phyloP scores from a whole-genome alignment of 2,888 invertebrate genomes.

The Pyrrhopygopsis socrates region DNA sequence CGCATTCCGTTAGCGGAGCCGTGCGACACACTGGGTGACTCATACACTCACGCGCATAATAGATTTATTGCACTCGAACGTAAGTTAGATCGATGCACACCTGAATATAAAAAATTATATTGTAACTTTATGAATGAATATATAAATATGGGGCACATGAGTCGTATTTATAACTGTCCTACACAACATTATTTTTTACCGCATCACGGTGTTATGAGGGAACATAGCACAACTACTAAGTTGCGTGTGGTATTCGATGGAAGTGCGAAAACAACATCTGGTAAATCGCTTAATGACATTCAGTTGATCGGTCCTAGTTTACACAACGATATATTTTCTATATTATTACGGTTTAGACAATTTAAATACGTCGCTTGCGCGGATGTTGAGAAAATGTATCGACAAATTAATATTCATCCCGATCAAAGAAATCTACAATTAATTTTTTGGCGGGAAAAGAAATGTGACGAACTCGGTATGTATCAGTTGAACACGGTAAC shows the following conservation, averaged over 20 bases:
- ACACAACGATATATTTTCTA: slow-evolving; percentile 72
- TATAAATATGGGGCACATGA: slow-evolving; percentile 79
- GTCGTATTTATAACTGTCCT: background rate
- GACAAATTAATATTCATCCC: slow-evolving; percentile 81
- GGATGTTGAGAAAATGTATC: slow-evolving; percentile 81
- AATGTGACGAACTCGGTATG: background rate
- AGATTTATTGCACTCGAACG: slow-evolving; percentile 72
- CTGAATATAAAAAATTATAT: slow-evolving; percentile 70
- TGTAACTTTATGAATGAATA: slow-evolving; percentile 83
- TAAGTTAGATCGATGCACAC: slow-evolving; percentile 52
- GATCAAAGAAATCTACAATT: slow-evolving; percentile 85
- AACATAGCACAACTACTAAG: slow-evolving; percentile 77
- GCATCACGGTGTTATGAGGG: slow-evolving; percentile 82
- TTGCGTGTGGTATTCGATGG: slow-evolving; percentile 84
- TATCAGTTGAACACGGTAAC: slow-evolving; percentile 83
- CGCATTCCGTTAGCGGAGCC: slow-evolving; percentile 69
- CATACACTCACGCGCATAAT: slow-evolving; percentile 52
- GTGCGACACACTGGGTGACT: slow-evolving; percentile 69
- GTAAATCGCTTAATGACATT: slow-evolving; percentile 67
- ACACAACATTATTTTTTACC: slow-evolving; percentile 77
- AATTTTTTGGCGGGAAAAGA: slow-evolving; percentile 86
- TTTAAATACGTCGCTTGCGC: slow-evolving; percentile 69
- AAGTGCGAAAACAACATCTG: slow-evolving; percentile 69
- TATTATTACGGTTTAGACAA: slow-evolving; percentile 79
- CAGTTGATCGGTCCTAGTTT: slow-evolving; percentile 81